Evolutionary conservation across 1,140 invertebrate genomes (phyloP), one percentile per base, ranked within the genome.

Genomic region (Adelges cooleyi): DNA sequence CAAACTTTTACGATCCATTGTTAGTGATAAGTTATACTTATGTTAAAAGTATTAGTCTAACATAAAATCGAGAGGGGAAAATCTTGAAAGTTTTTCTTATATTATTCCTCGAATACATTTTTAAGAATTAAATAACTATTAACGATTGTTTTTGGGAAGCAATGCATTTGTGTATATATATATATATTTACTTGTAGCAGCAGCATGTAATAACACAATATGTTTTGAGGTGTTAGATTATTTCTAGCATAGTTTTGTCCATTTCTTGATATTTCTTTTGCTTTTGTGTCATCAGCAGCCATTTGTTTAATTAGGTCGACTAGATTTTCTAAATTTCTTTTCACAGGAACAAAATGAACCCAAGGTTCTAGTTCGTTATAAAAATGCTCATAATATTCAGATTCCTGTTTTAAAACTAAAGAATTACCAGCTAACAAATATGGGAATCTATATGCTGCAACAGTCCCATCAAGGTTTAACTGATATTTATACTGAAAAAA

Each of bases 331-430:
- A 97, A 78, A 75, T 95, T 84, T 40, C 77, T 75, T 71, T 87
- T 85, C 22, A 97, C 77, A 33, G 91, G 85, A 50, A 98, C 75
- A 75, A 87, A 98, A 78, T 98, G 93, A 70, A 82, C 76, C 72
- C 82, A 82, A 15, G 90, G 84, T 67, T 79, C 70, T 15, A 97
- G 73, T 69, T 86, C 76, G 50, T 80, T 76, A 73, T 98, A 98
- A 77, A 96, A 98, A 79, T 92, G 86, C 80, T 98, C 95, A 75
- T 94, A 94, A 75, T 92, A 98, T 20, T 82, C 78, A 0, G 94
- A 98, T 49, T 92, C 82, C 76, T 95, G 92, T 78, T 98, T 98
- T 2, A 98, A 79, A 11, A 97, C 85, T 42, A 94, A 75, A 20
- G 88, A 85, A 72, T 87, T 86, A 10, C 94, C 92, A 65, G 82